Evolutionary conservation across 2,888 invertebrate genomes (phyloP), one percentile per base, ranked within the genome.

Genomic region (Cabera pusaria): DNA sequence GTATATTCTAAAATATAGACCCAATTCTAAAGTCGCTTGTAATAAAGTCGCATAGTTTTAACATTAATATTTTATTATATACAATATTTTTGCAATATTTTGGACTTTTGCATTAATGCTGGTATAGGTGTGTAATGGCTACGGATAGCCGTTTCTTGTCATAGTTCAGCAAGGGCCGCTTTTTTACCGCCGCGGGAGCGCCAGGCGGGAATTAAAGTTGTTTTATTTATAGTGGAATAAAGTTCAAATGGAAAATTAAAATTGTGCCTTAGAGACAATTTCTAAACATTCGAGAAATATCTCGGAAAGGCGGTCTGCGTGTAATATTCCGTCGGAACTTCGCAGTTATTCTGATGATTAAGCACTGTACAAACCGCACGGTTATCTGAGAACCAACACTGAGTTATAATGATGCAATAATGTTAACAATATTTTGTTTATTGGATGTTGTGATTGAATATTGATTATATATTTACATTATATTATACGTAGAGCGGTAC

Each of bases 251-350:
- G 73, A 68, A 85, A 80, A 81, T 38, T 80, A 77, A 82, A 84
- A 87, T 86, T 85, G 87, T 88, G 87, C 87, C 87, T 88, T 88
- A 87, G 86, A 79, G 82, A 42, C 35, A 72, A 74, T 80, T 81
- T 74, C 56, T 59, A 40, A 26, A 29, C 35, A 76, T 76, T 72
- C 72, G 69, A 44, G 38, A 35, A 67, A 65, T n/a, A n/a, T 64
- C 65, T 63, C 51, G 52, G 48, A 58, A 38, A 56, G 57, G 63
- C 39, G 59, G 56, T 52, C 52, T 57, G 54, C 16, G n/a, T 52
- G 51, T 52, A 45, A 48, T 37, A 50, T 60, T 57, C 57, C 54
- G 49, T 47, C 22, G 33, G 61, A 61, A 55, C 58, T 64, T 59
- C 56, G 44, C 62, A 63, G 57, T 64, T 64, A 64, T 63, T 59